A percentile compares a stretch with the other conserved stretches of the same genome.
Conservation (phyloP, 2,888 invertebrate species). For the Micoletzkya japonica region DNA sequence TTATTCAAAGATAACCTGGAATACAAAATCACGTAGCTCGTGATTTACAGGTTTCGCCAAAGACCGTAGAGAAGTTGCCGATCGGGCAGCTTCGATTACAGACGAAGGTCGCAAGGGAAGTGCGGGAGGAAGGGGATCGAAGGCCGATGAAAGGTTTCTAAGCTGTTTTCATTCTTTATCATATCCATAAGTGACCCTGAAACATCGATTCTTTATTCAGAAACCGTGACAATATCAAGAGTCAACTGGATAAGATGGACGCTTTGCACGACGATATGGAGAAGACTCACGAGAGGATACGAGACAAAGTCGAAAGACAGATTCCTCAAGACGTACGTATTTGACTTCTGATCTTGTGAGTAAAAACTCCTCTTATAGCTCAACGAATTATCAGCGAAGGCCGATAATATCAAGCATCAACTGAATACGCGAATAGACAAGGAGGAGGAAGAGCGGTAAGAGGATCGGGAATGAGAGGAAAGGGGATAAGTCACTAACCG, state of each 20-base stretch:
- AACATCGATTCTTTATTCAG: not conserved
- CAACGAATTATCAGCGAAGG: conserved; percentile 59
- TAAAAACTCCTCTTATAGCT: conserved; percentile 40
- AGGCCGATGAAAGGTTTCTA: conserved; percentile 30
- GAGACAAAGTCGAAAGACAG: conserved; percentile 61
- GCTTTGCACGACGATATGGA: conserved; percentile 60
- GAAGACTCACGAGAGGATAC: conserved; percentile 54
- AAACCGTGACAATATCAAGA: conserved; percentile 31
- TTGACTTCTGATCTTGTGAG: not conserved
- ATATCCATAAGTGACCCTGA: too few species aligned
- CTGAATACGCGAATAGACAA: conserved; percentile 58
- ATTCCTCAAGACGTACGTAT: conserved; percentile 59
- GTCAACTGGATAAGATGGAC: conserved; percentile 55
- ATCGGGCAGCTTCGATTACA: conserved; percentile 3
- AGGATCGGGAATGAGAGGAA: not conserved
- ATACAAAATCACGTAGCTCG: too few species aligned
- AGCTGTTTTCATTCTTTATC: not conserved
- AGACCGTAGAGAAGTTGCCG: conserved; percentile 35
- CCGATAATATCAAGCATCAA: conserved; percentile 60
- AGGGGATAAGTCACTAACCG: conserved; percentile 7
- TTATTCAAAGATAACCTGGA: too few species aligned
- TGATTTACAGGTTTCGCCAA: conserved; percentile 26
- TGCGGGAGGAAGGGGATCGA: not conserved
- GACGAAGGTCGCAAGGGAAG: too few species aligned
- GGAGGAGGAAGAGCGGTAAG: conserved; percentile 60